Evolutionary conservation across 2,888 invertebrate genomes (phyloP), one percentile per base, ranked within the genome.

Genomic region (Micropterix aruncella): DNA sequence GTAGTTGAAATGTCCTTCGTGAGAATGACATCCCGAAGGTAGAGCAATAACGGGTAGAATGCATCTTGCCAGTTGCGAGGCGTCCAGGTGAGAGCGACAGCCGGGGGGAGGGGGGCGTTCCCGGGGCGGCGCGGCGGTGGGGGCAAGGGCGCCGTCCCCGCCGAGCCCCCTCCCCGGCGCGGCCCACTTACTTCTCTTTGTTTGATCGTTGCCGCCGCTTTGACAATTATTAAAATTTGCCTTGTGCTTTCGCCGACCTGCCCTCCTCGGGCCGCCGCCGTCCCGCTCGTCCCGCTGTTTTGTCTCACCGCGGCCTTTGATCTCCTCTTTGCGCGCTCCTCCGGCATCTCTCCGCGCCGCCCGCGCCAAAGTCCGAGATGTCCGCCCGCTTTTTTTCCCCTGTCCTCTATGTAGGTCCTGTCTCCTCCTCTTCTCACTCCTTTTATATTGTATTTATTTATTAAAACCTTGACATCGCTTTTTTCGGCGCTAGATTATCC

Each of bases 141-240:
- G 54, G 58, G 60, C 59, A 51, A 53, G 56, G 57, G 52, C 58
- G 55, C 51, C 58, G 59, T 56, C 60, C 52, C 56, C 52, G 52
- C 51, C 52, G 53, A 53, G 55, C 56, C 61, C 54, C 60, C 57
- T 58, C 62, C 67, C 58, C 48, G 47, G 46, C 42, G 19, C 15
- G 27, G 27, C 27, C 27, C 27, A 27, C 27, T 27, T 27, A 27
- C 27, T 27, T 27, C 27, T 38, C 46, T 47, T 49, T 49, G 66
- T 70, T 70, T 70, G 70, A 70, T 70, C 68, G 69, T 59, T 60
- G 66, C 70, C 70, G 70, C 66, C 69, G 70, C 71, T 71, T 71
- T 71, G 71, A 71, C 71, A 71, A 70, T 71, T 71, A 71, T 71
- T 70, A 71, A 71, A 71, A 71, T 71, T 70, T 66, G 70, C 69